These are phyloP conservation scores for Hermaeophaga mercurialis DNA, from an alignment of 2,888 invertebrate species.

Conservation along the genomic window DNA sequence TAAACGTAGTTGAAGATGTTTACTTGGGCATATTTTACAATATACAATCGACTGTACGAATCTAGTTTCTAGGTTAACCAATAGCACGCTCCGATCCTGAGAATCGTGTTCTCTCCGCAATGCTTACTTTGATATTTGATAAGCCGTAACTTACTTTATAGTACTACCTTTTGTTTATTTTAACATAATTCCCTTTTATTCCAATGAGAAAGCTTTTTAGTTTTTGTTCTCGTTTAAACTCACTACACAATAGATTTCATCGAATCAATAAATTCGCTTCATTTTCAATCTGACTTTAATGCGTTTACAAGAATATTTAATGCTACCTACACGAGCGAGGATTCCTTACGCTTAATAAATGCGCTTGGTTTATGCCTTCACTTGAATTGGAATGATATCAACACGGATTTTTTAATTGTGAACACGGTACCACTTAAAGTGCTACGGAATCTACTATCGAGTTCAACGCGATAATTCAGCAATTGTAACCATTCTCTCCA, in stretches of 20 bases:
- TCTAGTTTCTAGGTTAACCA: conserved; percentile 41
- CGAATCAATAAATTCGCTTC: conserved; percentile 36
- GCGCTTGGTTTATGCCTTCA: conserved; percentile 3
- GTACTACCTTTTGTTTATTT: conserved; percentile 40
- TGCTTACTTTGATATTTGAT: conserved; percentile 42
- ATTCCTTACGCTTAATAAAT: conserved; percentile 19
- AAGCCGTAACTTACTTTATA: conserved; percentile 41
- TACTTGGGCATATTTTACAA: conserved; percentile 33
- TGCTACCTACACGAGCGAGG: conserved; percentile 32
- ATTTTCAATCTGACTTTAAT: conserved; percentile 36
- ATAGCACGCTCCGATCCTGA: conserved; percentile 40
- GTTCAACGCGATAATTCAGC: no score
- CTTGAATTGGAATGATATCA: conserved; percentile 2
- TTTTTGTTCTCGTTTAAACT: conserved; percentile 29
- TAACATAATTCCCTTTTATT: conserved; percentile 43
- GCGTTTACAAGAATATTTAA: conserved; percentile 35
- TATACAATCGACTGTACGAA: conserved; percentile 39
- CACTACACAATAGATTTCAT: conserved; percentile 35
- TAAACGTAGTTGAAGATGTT: conserved; percentile 33
- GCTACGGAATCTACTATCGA: no score
- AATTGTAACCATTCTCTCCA: no score
- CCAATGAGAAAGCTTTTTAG: conserved; percentile 35
- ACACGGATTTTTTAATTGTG: conserved; percentile 4
- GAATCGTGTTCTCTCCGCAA: conserved; percentile 40
- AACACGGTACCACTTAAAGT: conserved; percentile 5